Evolutionary conservation across 2,888 invertebrate species (phyloP).

Genomic region (Melanophora roralis): DNA sequence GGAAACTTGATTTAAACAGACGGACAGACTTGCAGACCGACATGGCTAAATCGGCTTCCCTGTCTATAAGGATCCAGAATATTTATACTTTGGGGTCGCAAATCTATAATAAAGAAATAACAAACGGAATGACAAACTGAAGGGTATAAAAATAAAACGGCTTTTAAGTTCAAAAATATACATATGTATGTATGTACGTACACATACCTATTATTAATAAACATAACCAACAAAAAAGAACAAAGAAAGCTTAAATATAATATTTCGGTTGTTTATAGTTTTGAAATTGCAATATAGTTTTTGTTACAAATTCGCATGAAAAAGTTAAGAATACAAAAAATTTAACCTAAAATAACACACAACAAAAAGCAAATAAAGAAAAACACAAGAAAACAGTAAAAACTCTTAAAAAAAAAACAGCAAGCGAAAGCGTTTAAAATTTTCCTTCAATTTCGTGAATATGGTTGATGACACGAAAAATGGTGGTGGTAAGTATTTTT

Average conservation of each 20-base stretch:
- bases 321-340: conserved; percentile 1
- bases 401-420: background rate
- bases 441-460: conserved; percentile 11
- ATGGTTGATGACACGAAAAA: conserved; percentile 57
- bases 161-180: too few relatives aligned
- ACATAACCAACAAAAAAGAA: background rate
- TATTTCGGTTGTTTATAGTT: background rate
- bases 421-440: background rate
- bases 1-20: too few relatives aligned
- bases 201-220: background rate
- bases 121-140: too few relatives aligned
- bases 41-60: too few relatives aligned
- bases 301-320: conserved; percentile 20
- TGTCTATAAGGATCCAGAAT: too few relatives aligned
- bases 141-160: too few relatives aligned
- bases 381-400: conserved; percentile 1
- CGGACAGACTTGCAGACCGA: too few relatives aligned
- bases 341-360: background rate
- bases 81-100: too few relatives aligned
- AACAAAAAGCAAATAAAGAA: background rate
- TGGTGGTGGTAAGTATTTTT: conserved; percentile 53
- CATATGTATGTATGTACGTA: too few relatives aligned
- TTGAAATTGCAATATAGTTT: conserved; percentile 13
- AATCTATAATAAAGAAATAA: too few relatives aligned
- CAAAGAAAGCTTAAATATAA: background rate